Evolutionary conservation across 2,888 invertebrate genomes (phyloP), one percentile per base, ranked within the genome.

Genomic region (Idaea biselata): DNA sequence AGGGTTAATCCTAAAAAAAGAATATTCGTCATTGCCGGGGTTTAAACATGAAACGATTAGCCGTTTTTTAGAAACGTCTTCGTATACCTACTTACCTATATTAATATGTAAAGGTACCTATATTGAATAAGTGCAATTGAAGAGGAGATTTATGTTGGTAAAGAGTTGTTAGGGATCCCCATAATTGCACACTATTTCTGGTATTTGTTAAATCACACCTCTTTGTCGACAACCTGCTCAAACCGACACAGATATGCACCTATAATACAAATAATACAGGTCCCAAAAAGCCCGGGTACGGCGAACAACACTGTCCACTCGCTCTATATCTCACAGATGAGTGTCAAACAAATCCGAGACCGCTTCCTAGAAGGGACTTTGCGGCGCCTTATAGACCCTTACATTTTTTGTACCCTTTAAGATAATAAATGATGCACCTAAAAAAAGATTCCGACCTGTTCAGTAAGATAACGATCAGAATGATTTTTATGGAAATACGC

Each of bases 391-490:
- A 83, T 72, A 85, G 87, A 82, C 84, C 88, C 84, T 79, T 76
- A 69, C 68, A 78, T 89, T 90, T 91, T 90, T 91, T 91, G 87
- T 89, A 80, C 83, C 82, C 81, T 84, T 84, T 87, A 87, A 90
- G 87, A 91, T 91, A 92, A 91, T 91, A 91, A 92, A 92, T 91
- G 91, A 91, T 88, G 87, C 85, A 81, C 85, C 84, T 80, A 87
- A 88, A 88, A 91, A 92, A 91, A 86, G 82, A 87, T 85, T 86
- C 86, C 88, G 91, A 92, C 91, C 92, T 92, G 91, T 88, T 90
- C 89, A 84, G 79, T 76, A 77, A 83, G 91, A 91, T 91, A 91
- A 90, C 85, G 86, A 91, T 91, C 91, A 74, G 82, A 88, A 88
- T 85, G 78, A 91, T 91, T 91, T 91, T 91, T 91, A 91, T 92